A percentile compares a stretch with the other conserved stretches of the same genome.
Conservation (phyloP, 1,140 invertebrate genomes). For the Triops longicaudatus region DNA sequence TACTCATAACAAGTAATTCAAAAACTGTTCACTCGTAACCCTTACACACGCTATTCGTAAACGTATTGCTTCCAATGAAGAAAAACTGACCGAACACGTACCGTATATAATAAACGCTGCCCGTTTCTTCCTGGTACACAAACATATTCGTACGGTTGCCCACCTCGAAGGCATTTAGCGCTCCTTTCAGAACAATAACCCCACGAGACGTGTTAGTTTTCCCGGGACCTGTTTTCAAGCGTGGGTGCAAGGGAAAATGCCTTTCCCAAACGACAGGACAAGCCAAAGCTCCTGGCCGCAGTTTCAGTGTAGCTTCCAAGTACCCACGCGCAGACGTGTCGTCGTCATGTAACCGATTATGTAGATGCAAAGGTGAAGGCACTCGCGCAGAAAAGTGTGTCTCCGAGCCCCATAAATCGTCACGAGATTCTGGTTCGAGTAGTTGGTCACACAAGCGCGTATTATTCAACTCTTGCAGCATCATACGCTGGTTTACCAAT, state of each 20-base stretch:
- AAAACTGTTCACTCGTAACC: no score
- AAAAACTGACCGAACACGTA: constrained; percentile 32
- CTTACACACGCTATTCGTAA: no score
- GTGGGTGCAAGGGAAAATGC: constrained; percentile 59
- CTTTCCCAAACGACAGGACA: constrained; percentile 65
- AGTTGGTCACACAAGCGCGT: constrained; percentile 59
- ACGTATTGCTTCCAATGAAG: background rate
- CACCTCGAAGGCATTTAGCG: constrained; percentile 63
- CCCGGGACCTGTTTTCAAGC: constrained; percentile 45
- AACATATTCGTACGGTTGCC: constrained; percentile 72
- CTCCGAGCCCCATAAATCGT: constrained; percentile 45
- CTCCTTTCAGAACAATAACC: constrained; percentile 49
- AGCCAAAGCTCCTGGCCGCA: constrained; percentile 57
- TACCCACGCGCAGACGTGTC: constrained; percentile 33
- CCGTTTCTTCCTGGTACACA: constrained; percentile 58
- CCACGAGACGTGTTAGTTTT: constrained; percentile 34
- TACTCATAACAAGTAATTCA: no score
- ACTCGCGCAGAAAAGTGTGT: constrained; percentile 28
- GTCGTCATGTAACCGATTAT: constrained; percentile 9
- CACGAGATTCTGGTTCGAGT: constrained; percentile 56
- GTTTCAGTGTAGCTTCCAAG: constrained; percentile 45
- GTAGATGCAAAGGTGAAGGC: constrained; percentile 23
- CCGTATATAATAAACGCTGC: constrained; percentile 62
- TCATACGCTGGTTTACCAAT: constrained; percentile 60
- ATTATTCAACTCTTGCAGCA: constrained; percentile 60